Evolutionary conservation across 2,888 invertebrate species (phyloP), one percentile per base, ranked within the genome.

Genomic region (Eumerus sabulonum): DNA sequence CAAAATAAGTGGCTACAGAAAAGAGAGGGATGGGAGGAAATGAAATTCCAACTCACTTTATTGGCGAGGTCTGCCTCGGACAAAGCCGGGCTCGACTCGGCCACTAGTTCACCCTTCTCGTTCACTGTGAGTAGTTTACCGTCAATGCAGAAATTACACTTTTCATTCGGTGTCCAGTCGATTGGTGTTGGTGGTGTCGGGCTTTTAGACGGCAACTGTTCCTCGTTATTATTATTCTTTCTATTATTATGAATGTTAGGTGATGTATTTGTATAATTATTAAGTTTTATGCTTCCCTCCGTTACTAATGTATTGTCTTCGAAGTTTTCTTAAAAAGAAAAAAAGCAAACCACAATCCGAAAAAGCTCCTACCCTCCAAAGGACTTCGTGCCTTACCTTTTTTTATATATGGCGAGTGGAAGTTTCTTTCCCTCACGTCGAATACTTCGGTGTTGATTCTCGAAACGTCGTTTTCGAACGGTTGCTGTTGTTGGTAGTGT

Each of bases 101-200:
- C 88, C 86, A 89, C 89, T 84, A 89, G 83, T 85, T 89, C 88
- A 76, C 89, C 89, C 83, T 86, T 86, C 83, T 88, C 86, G 88
- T 88, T 89, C 84, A 89, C 89, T 85, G 88, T 89, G 86, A 89
- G 91, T 90, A 93, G 91, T 90, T 93, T 93, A 90, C 93, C 93
- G 91, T 93, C 92, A 88, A 93, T 93, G 90, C 95, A 95, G 90
- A 95, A 95, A 91, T 94, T 93, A 90, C 95, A 95, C 91, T 95
- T 94, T 88, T 93, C 93, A 88, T 93, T 91, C 84, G 95, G 95
- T 89, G 93, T 93, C 95, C 95, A 95, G 89, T 95, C 95, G 87
- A 91, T 88, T 56, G 92, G 92, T 82, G 85, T 85, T 82, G 85
- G 83, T 83, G 85, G 84, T 85, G 85, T 84, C 85, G 85, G 83